Evolutionary conservation across 2,113 vertebrate species (phyloP).

Genomic region (Hippopotamus amphibius): DNA sequence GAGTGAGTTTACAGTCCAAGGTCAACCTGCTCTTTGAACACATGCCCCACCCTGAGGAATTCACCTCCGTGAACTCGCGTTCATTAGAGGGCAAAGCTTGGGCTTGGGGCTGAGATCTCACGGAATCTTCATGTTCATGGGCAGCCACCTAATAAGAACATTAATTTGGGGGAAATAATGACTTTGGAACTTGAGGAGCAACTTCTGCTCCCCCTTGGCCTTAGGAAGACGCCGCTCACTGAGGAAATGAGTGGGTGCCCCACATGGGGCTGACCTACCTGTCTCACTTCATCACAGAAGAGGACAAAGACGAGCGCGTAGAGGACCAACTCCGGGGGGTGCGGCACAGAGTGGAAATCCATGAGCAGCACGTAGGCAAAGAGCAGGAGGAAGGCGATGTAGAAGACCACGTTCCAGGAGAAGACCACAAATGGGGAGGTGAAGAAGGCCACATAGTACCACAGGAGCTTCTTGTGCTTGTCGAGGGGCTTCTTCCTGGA

Average conservation of each 20-base stretch:
- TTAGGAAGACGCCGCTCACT: rapidly evolving
- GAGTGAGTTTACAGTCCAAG: neutral
- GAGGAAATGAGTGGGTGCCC: rapidly evolving
- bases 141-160: rapidly evolving
- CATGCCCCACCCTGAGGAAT: rapidly evolving
- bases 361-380: constrained; percentile 95
- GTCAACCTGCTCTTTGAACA: neutral
- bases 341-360: constrained; percentile 94
- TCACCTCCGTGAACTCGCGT: neutral
- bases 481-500: constrained; percentile 88
- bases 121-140: rapidly evolving
- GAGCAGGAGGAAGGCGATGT: constrained; percentile 96
- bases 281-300: constrained; percentile 96
- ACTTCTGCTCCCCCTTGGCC: rapidly evolving
- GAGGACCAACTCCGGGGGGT: constrained; percentile 91
- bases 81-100: rapidly evolving
- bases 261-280: constrained; percentile 86
- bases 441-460: constrained; percentile 90
- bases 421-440: constrained; percentile 96
- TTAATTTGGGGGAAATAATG: rapidly evolving
- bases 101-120: neutral
- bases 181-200: neutral
- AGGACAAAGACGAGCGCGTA: constrained; percentile 94
- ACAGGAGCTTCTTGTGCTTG: constrained; percentile 84
- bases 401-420: constrained; percentile 96